These are phyloP conservation scores for Galerucella calmariensis DNA, from an alignment of 2,888 invertebrate species.

Conservation along the genomic window DNA sequence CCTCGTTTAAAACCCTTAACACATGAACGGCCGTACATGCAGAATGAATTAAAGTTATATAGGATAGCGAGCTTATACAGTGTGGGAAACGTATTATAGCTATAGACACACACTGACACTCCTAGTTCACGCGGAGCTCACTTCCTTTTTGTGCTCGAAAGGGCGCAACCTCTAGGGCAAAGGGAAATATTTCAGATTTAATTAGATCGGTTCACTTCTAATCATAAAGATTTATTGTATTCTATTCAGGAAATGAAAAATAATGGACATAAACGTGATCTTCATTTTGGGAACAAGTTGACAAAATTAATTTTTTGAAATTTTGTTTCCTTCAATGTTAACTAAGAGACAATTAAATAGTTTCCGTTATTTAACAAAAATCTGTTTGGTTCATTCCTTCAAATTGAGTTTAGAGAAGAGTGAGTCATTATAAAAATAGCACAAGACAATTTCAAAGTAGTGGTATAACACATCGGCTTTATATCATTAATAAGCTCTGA, in stretches of 20 bases:
- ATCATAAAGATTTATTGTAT: constrained; percentile 26
- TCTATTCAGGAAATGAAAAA: constrained; percentile 2
- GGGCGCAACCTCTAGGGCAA: constrained; percentile 31
- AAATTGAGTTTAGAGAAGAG: too few species aligned
- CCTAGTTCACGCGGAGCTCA: constrained; percentile 38
- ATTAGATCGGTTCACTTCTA: constrained; percentile 21
- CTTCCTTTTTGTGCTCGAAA: constrained; percentile 40
- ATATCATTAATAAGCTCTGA: too few species aligned
- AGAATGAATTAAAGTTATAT: constrained; percentile 25
- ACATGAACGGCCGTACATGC: constrained; percentile 15
- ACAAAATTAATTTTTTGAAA: neutral
- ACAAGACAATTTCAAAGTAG: too few species aligned
- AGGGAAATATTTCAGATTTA: constrained; percentile 34
- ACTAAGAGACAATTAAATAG: too few species aligned
- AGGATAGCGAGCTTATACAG: neutral
- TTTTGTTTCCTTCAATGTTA: too few species aligned
- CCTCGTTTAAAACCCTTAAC: constrained; percentile 12
- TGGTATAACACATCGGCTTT: too few species aligned
- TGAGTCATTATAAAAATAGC: too few species aligned
- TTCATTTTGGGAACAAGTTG: constrained; percentile 1
- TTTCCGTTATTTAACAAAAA: too few species aligned
- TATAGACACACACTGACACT: constrained; percentile 26
- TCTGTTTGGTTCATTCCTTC: too few species aligned
- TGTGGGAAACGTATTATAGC: constrained; percentile 25
- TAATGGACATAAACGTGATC: neutral